Conservation (phyloP, 2,113 vertebrate species). For the Tragelaphus buxtoni region DNA sequence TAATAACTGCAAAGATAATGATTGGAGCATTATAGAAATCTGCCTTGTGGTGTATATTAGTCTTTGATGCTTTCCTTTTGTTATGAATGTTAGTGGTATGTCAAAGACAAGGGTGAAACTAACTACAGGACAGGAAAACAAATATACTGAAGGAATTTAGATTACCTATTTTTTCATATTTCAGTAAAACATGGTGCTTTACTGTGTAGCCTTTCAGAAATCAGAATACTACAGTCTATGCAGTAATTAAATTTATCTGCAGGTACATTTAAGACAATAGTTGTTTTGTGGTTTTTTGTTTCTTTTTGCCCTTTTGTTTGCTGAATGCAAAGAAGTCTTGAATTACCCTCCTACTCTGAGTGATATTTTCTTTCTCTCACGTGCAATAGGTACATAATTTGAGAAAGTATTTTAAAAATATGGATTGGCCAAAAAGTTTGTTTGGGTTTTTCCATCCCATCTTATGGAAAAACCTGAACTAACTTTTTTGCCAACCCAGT, state of each 20-base stretch:
- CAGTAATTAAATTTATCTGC: constrained; percentile 15
- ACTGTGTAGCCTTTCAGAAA: background rate
- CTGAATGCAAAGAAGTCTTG: background rate
- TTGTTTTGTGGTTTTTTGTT: background rate
- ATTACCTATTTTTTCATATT: constrained; percentile 25
- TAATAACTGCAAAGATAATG: background rate
- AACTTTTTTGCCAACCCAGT: background rate
- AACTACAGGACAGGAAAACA: background rate
- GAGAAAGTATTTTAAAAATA: background rate
- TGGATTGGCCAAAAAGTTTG: background rate
- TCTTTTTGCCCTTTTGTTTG: constrained; percentile 10
- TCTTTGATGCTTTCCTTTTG: constrained; percentile 9
- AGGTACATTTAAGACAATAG: background rate
- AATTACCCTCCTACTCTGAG: background rate
- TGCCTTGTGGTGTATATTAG: background rate
- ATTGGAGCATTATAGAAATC: background rate
- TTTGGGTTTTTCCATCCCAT: background rate
- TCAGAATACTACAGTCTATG: constrained; percentile 4
- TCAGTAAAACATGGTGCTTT: background rate
- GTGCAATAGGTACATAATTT: background rate
- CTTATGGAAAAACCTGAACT: background rate
- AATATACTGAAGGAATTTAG: background rate
- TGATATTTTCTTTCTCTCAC: background rate
- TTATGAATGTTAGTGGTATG: background rate
- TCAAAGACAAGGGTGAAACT: constrained; percentile 8